Conservation (phyloP, 2,888 invertebrate genomes). For the Matsumyia berberina region DNA sequence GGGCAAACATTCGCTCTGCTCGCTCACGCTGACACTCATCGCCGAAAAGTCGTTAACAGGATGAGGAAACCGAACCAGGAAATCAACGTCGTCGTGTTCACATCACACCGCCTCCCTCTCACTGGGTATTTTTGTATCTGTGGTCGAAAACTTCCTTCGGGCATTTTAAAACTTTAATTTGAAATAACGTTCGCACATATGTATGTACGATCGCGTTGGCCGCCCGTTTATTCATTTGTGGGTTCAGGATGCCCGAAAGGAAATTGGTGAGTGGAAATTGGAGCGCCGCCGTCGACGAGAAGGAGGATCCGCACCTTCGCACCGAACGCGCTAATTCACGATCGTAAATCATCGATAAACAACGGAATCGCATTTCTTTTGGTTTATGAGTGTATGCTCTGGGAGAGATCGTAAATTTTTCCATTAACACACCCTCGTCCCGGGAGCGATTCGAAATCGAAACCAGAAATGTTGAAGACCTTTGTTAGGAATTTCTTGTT, state of each 20-base stretch:
- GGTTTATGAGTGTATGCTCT: neutral
- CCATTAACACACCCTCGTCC: conserved; percentile 31
- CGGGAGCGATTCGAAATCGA: neutral
- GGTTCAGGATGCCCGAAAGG: conserved; percentile 49
- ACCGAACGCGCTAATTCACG: conserved; percentile 50
- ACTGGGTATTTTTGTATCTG: neutral
- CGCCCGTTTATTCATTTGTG: conserved; percentile 26
- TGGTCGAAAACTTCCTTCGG: conserved; percentile 49
- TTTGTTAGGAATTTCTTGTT: neutral
- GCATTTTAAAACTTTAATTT: conserved; percentile 73
- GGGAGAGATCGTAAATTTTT: conserved; percentile 11
- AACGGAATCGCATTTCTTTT: conserved; percentile 30
- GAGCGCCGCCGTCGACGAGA: conserved; percentile 27
- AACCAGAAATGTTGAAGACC: neutral
- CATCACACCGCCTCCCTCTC: conserved; percentile 27
- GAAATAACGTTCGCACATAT: conserved; percentile 67
- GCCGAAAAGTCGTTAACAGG: conserved; percentile 60
- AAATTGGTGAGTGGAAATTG: conserved; percentile 38
- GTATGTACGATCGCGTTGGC: conserved; percentile 54
- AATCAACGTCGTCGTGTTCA: conserved; percentile 53
- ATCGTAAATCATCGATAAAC: conserved; percentile 57
- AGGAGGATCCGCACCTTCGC: conserved; percentile 56
- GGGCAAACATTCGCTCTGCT: conserved; percentile 27
- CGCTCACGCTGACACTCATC: conserved; percentile 2
- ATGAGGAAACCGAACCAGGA: conserved; percentile 71